A percentile compares a stretch with the other conserved stretches of the same genome.
These are phyloP conservation scores for Carettochelys insculpta DNA, from an alignment of 2,113 vertebrate genomes.

Conservation along the genomic window DNA sequence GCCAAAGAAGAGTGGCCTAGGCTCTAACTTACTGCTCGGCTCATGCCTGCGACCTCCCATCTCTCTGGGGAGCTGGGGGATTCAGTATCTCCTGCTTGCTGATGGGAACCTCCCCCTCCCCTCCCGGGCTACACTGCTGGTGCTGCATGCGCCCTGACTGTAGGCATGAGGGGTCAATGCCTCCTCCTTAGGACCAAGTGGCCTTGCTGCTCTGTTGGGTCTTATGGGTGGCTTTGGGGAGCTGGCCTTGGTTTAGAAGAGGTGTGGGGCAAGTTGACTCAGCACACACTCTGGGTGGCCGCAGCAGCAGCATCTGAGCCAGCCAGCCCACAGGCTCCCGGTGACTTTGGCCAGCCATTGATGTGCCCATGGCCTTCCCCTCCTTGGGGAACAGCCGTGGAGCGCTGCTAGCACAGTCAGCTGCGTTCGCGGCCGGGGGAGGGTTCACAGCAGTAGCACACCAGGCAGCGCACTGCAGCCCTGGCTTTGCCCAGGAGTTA, in stretches of 20 bases:
- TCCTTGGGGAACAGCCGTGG: not conserved
- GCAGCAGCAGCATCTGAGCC: not conserved
- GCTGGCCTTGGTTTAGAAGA: no score
- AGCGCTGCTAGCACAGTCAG: not conserved
- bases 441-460: not conserved
- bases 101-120: not conserved
- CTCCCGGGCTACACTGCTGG: no score
- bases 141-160: not conserved
- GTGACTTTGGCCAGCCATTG: not conserved
- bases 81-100: not conserved
- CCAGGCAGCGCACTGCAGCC: no score
- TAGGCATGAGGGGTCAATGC: not conserved
- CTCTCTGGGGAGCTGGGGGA: not conserved
- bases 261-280: not conserved
- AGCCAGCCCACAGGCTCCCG: not conserved
- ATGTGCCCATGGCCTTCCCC: not conserved
- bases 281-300: not conserved
- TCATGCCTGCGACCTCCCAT: not conserved
- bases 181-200: not conserved
- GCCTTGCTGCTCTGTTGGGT: no score
- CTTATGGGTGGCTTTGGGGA: no score
- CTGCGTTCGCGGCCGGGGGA: not conserved
- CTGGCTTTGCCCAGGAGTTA: not conserved
- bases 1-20: not conserved
- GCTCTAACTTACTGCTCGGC: not conserved